A percentile compares a stretch with the other conserved stretches of the same genome.
phyloP scores from a whole-genome alignment of 2,797 vertebrate genomes.

The Anguilla obscura region DNA sequence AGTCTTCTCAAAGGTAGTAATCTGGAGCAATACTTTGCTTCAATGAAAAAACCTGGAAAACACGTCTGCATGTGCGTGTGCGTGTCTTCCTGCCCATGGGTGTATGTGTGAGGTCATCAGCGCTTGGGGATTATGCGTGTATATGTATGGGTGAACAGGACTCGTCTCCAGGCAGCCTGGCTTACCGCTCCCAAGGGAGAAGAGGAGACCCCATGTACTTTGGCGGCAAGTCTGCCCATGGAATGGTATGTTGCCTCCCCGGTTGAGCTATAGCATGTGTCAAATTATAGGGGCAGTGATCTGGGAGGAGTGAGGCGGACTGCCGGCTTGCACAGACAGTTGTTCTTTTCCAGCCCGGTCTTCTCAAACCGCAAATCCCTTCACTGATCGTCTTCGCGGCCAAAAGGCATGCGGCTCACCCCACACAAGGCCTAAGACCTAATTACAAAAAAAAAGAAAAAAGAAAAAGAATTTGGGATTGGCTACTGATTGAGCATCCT shows the following conservation, averaged over 20 bases:
- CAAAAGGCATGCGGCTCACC: slow-evolving; percentile 61
- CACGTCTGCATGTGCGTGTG: not conserved
- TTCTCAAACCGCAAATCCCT: slow-evolving; percentile 69
- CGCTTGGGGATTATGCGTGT: not conserved
- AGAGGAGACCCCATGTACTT: not conserved
- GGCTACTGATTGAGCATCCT: slow-evolving; percentile 71
- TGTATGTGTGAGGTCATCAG: not conserved
- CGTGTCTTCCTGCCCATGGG: not conserved
- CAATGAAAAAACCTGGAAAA: too few species aligned
- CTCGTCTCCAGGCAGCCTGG: slow-evolving; percentile 18
- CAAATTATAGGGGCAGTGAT: slow-evolving; percentile 54
- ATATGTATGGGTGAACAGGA: not conserved
- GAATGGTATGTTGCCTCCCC: slow-evolving; percentile 56
- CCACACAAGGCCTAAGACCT: slow-evolving; percentile 62
- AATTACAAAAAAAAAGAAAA: slow-evolving; percentile 54
- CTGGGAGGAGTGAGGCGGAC: slow-evolving; percentile 48
- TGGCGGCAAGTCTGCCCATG: slow-evolving; percentile 13
- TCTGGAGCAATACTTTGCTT: too few species aligned
- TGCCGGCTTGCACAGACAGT: slow-evolving; percentile 59
- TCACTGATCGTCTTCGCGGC: slow-evolving; percentile 65
- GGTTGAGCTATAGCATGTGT: slow-evolving; percentile 61
- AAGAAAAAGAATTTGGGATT: slow-evolving; percentile 57
- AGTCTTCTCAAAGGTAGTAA: not conserved
- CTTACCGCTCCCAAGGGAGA: not conserved
- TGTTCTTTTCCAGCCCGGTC: slow-evolving; percentile 65